phyloP scores from a whole-genome alignment of 2,888 invertebrate species.

The Leptinotarsa juncta region DNA sequence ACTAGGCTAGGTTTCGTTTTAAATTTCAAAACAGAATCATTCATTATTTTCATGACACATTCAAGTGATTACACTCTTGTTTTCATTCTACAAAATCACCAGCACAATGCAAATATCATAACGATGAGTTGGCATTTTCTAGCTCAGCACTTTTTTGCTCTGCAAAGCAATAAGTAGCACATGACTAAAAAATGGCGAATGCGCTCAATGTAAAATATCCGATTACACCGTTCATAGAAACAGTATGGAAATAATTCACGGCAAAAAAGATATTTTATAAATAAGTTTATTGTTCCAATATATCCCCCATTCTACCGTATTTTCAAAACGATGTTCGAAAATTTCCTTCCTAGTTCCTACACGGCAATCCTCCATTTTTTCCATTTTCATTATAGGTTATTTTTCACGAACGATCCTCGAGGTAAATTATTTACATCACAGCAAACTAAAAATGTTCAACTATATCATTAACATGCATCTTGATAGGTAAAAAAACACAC shows the following conservation, averaged over 20 bases:
- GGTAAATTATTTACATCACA: background rate
- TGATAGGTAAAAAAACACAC: too few species aligned
- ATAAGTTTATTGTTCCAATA: too few species aligned
- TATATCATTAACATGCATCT: too few species aligned
- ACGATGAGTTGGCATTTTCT: conserved; percentile 12
- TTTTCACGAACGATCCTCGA: background rate
- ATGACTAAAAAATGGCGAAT: conserved; percentile 14
- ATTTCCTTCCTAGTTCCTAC: too few species aligned
- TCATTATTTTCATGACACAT: background rate
- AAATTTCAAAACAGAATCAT: background rate
- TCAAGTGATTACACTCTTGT: background rate
- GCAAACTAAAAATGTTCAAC: background rate
- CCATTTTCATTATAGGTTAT: background rate
- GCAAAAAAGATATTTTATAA: too few species aligned
- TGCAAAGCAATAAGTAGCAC: background rate
- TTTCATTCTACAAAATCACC: background rate
- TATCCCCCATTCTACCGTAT: too few species aligned
- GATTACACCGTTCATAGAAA: background rate
- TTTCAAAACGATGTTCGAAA: too few species aligned
- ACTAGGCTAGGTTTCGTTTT: too few species aligned
- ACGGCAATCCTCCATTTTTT: background rate
- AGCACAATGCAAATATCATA: background rate
- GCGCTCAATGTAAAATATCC: background rate
- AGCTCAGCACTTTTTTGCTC: background rate
- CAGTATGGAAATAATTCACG: too few species aligned